Evolutionary conservation across 2,113 vertebrate species (phyloP).

Genomic region (Donacobius atricapilla): DNA sequence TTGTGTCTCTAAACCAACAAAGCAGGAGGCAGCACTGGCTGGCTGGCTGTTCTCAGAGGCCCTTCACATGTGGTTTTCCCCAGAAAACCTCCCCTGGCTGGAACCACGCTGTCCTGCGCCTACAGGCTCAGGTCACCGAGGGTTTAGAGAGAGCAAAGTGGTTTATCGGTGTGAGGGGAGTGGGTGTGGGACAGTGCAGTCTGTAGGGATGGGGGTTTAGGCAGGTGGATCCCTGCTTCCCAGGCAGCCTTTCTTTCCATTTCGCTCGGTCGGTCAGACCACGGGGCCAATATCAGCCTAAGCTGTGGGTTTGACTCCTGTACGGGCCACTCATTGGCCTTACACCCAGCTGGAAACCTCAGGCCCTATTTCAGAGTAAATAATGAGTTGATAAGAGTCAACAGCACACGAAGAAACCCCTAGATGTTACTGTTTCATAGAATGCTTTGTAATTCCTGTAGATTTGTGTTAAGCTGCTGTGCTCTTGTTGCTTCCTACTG

Average conservation of each 20-base stretch:
- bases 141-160: not conserved
- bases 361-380: not conserved
- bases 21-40: not conserved
- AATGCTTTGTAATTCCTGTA: not conserved
- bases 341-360: not conserved
- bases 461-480: not conserved
- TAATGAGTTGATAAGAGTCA: not conserved
- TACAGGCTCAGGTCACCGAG: not conserved
- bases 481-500: not conserved
- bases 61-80: not conserved
- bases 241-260: not conserved
- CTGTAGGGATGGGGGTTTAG: not conserved
- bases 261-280: not conserved
- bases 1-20: not conserved
- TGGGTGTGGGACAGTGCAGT: rapidly evolving
- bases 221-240: not conserved
- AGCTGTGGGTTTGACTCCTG: not conserved
- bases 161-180: not conserved
- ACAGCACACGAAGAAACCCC: not conserved
- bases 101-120: rapidly evolving
- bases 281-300: rapidly evolving
- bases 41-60: not conserved
- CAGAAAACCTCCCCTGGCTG: not conserved
- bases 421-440: not conserved
- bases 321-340: not conserved